Conservation (phyloP, 2,888 invertebrate genomes). For the Coecobrya sp. region DNA sequence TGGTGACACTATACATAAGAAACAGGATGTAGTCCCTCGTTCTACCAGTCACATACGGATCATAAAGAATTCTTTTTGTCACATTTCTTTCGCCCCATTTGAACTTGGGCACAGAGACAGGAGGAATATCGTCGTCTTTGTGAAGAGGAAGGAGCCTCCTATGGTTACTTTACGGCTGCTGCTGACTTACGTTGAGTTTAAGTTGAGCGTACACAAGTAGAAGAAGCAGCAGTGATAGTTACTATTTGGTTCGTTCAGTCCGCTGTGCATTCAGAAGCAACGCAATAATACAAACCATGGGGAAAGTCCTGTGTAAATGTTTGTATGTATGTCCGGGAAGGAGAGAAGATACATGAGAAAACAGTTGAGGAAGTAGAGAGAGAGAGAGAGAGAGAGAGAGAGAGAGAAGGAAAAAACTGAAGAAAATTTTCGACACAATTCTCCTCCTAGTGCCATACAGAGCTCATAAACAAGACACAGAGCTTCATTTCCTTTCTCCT, state of each 20-base stretch:
- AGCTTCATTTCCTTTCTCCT: slow-evolving; percentile 69
- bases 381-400: slow-evolving; percentile 32
- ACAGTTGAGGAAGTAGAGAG: slow-evolving; percentile 37
- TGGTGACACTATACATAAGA: slow-evolving; percentile 76
- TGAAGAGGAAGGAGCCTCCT: slow-evolving; percentile 79
- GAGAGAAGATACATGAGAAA: slow-evolving; percentile 56
- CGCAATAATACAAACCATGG: slow-evolving; percentile 16
- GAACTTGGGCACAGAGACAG: slow-evolving; percentile 82
- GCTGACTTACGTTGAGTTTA: slow-evolving; percentile 56
- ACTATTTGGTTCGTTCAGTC: not conserved
- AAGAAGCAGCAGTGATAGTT: not conserved
- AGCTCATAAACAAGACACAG: slow-evolving; percentile 76
- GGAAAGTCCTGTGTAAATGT: slow-evolving; percentile 23
- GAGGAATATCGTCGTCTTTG: slow-evolving; percentile 62
- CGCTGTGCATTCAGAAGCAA: not conserved
- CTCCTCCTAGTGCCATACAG: slow-evolving; percentile 64
- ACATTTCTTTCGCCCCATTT: slow-evolving; percentile 86
- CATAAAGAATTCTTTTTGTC: slow-evolving; percentile 86
- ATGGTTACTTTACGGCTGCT: slow-evolving; percentile 74
- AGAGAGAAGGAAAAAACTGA: slow-evolving; percentile 28
- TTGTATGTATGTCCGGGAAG: slow-evolving; percentile 56
- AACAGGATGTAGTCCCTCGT: slow-evolving; percentile 80
- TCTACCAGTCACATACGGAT: slow-evolving; percentile 83
- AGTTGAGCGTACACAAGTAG: slow-evolving; percentile 32
- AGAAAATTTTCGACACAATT: slow-evolving; percentile 72